These are phyloP conservation scores for Anodontia alba DNA, from an alignment of 2,888 invertebrate species.

Conservation along the genomic window DNA sequence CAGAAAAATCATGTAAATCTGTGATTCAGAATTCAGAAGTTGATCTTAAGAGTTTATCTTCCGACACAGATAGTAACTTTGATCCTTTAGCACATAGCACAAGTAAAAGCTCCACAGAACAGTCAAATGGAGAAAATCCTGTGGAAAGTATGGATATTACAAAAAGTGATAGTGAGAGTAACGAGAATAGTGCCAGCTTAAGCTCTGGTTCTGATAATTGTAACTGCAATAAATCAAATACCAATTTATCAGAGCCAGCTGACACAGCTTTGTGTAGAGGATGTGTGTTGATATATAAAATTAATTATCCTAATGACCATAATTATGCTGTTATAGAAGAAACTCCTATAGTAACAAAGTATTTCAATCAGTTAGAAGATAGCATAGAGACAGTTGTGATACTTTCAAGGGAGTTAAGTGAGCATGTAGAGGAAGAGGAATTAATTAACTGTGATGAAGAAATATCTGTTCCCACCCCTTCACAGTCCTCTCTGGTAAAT, in stretches of 20 bases:
- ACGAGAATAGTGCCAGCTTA: neutral
- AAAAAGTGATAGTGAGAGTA: slow-evolving; percentile 5
- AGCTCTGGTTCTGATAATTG: neutral
- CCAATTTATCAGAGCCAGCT: neutral
- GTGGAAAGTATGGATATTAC: neutral
- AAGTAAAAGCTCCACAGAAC: slow-evolving; percentile 20
- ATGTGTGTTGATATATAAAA: slow-evolving; percentile 87
- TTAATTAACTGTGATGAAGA: slow-evolving; percentile 45
- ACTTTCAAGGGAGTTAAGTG: slow-evolving; percentile 77
- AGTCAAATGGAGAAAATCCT: neutral
- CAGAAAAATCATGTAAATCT: slow-evolving; percentile 27
- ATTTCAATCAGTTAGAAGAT: slow-evolving; percentile 62
- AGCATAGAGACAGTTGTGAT: slow-evolving; percentile 73
- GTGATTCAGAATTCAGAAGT: slow-evolving; percentile 35
- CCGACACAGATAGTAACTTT: neutral
- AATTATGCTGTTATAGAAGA: slow-evolving; percentile 86
- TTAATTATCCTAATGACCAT: slow-evolving; percentile 86
- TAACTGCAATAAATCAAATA: slow-evolving; percentile 7
- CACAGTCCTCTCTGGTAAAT: slow-evolving; percentile 14
- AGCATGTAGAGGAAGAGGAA: slow-evolving; percentile 76
- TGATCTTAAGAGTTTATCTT: neutral
- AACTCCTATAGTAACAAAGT: slow-evolving; percentile 87
- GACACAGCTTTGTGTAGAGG: neutral
- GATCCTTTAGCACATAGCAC: slow-evolving; percentile 23
- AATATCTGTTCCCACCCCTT: slow-evolving; percentile 44